Base-by-base conservation (phyloP, 2,888 invertebrate species). In the Netelia melanura region DNA sequence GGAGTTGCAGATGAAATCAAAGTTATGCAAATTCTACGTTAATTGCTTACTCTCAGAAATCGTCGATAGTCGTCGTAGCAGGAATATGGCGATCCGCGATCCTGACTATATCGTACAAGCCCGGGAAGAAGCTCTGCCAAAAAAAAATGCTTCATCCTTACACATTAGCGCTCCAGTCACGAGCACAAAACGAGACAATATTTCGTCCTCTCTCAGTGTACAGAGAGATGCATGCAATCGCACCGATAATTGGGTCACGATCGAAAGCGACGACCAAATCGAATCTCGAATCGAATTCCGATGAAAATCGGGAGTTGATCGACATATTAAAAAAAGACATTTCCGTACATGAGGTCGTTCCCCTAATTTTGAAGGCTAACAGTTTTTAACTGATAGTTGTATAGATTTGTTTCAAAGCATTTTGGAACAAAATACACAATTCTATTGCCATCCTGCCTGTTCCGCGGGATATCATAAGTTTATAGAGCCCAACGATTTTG, bases 31-130 rank as follows among this genome's bases (percentile, higher is more conserved):
- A 10, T 88, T 87, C 68, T 89, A 87, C 43, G 61, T 83, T 21
- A 38, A 85, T 3, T 87, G 83, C 48, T 17, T 85, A 44, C 43
- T 86, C 2, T 86, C 87, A 9, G 87, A 88, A 83, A 86, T 87
- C 14, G 58, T 89, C 5, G 87, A 89, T 56, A 84, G 83, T 25
- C 89, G 90, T 67, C 87, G 88, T 23, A 56, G 9, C 11, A 21
- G 87, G 11, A 54, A 77, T 61, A 83, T 87, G 86, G 83, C 74
- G 5, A 76, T 87, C 10, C 48, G 83, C 77, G 76, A 88, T 48
- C 84, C 87, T 3, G 48, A 75, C 10, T 86, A 84, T 25, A 81
- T 86, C 52, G n/a, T 79, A 1, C 44, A 68, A 17, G 85, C 87
- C 23, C 67, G 70, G 11, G 71, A 77, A 70, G 30, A 25, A 11